Evolutionary conservation across 2,888 invertebrate genomes (phyloP).

Genomic region (Melanargia galathea): DNA sequence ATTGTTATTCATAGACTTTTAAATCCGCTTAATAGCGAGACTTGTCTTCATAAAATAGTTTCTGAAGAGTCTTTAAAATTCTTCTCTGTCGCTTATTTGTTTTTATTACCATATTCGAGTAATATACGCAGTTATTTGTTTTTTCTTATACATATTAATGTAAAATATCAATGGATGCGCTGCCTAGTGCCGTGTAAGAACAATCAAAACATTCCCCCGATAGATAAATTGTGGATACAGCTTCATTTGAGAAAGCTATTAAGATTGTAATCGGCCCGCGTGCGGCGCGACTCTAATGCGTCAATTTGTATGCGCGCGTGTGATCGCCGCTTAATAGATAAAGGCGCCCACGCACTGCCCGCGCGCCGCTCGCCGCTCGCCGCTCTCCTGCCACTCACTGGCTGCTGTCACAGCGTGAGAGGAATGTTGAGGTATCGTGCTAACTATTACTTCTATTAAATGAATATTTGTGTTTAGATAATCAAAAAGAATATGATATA

Average conservation of each 20-base stretch:
- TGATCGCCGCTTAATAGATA: conserved; percentile 61
- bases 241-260: conserved; percentile 66
- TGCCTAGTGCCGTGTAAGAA: conserved; percentile 19
- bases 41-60: not conserved
- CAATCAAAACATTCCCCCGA: conserved; percentile 37
- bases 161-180: not conserved
- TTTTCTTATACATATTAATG: conserved; percentile 9
- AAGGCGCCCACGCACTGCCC: conserved; percentile 54
- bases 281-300: conserved; percentile 61
- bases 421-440: conserved; percentile 22
- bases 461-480: not conserved
- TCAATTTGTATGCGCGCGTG: conserved; percentile 73
- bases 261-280: conserved; percentile 62
- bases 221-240: conserved; percentile 61
- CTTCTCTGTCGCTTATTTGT: conserved; percentile 1
- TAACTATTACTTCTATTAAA: conserved; percentile 10
- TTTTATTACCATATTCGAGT: not conserved
- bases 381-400: not conserved
- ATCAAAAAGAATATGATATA: too few relatives aligned
- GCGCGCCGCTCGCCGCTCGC: not conserved
- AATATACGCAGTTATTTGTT: not conserved
- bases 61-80: conserved; percentile 8
- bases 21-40: not conserved
- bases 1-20: conserved; percentile 8
- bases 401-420: not conserved